These are phyloP conservation scores for Papilio polytes DNA, from an alignment of 1,140 invertebrate species.

Conservation along the genomic window DNA sequence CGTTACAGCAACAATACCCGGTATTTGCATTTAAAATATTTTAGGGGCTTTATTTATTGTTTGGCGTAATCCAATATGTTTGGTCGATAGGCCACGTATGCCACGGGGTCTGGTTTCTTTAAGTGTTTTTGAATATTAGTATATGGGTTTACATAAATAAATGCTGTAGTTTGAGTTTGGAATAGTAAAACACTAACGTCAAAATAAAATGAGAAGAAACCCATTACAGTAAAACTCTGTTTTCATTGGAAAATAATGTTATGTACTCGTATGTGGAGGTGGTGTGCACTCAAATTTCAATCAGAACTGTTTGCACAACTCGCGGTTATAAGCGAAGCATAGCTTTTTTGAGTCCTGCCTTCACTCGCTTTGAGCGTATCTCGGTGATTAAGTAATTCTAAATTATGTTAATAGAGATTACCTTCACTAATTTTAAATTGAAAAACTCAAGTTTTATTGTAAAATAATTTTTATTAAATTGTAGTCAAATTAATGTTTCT, in stretches of 20 bases:
- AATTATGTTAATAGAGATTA: no score
- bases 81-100: constrained; percentile 56
- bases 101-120: constrained; percentile 54
- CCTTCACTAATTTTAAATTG: no score
- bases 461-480: no score
- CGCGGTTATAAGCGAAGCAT: not conserved
- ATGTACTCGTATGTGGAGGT: not conserved
- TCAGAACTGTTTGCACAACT: not conserved
- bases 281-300: not conserved
- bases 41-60: constrained; percentile 74
- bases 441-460: no score
- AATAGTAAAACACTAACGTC: not conserved
- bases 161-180: not conserved
- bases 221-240: no score
- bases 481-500: no score
- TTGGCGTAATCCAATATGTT: constrained; percentile 71
- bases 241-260: not conserved
- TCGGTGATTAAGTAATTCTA: no score
- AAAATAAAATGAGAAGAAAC: not conserved
- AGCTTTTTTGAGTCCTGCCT: not conserved
- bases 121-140: not conserved
- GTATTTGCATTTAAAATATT: constrained; percentile 82
- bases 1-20: constrained; percentile 79
- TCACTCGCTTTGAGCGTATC: not conserved
- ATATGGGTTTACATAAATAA: constrained; percentile 3